Evolutionary conservation across 2,797 vertebrate species (phyloP), one percentile per base, ranked within the genome.

Genomic region (Lithobates pipiens): DNA sequence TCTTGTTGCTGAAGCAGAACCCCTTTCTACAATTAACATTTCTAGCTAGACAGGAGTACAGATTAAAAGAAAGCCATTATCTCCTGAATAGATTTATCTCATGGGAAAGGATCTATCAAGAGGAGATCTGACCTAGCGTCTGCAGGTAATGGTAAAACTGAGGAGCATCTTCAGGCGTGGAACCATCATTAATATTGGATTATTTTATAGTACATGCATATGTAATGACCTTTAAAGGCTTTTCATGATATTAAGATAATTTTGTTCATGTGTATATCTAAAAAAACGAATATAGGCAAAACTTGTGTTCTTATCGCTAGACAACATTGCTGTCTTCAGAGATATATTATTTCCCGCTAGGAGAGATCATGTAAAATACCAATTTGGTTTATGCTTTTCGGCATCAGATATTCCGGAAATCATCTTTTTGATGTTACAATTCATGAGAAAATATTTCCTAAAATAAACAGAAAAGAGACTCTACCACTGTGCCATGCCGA

Each of bases 401-500:
- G 15, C 23, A 25, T 13, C 36, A 8, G 32, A 63, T 73, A 78
- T 70, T 34, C 18, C 3, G 50, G 27, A 44, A n/a, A 36, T 46
- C 15, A 27, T 67, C 57, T 32, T 61, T 61, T 76, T 86, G 78
- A 77, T 86, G 80, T 69, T 18, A 25, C 72, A 69, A 21, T 32
- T 69, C 78, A 42, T 76, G 65, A 77, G 78, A 76, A 86, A 76
- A 63, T 76, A 71, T 27, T 54, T 86, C 42, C 57, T 79, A 44
- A 81, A 76, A 46, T 82, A 86, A 86, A 86, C 78, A 71, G 50
- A 18, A 9, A 23, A 5, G n/a, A 69, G 27, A 36, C 32, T 39
- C 67, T 73, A 25, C 42, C 74, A 72, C 57, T 75, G 44, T 65
- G 18, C 8, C 18, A 21, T 83, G 42, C 25, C 9, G 10, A 25